Percentiles rank a stretch among this genome's conserved stretches.
Conservation (phyloP, 2,113 vertebrate genomes). For the Sterrhoptilus dennistouni region DNA sequence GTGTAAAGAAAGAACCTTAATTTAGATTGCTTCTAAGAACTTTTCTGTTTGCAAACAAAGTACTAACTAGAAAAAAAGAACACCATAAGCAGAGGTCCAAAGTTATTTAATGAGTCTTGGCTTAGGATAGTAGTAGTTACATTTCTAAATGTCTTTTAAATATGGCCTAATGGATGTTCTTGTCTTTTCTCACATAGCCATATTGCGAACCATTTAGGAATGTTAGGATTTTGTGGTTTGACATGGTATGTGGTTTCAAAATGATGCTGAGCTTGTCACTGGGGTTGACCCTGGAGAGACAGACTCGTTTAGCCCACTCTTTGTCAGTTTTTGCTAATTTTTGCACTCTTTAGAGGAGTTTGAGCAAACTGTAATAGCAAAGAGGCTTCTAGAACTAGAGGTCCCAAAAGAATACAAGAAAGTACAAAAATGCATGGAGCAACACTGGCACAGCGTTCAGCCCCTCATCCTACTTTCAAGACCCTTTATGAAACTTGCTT, state of each 20-base stretch:
- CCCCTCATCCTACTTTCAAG: neutral
- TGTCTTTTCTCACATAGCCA: neutral
- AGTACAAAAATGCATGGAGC: neutral
- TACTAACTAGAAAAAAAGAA: neutral
- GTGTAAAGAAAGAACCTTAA: neutral
- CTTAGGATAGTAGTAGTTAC: neutral
- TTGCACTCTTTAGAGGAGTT: neutral
- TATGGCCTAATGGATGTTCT: no score
- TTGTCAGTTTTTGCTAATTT: neutral
- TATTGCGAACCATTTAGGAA: neutral
- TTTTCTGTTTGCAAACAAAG: neutral
- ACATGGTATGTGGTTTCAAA: neutral
- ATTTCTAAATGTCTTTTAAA: neutral
- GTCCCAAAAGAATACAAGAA: neutral
- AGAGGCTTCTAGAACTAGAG: neutral
- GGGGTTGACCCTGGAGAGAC: neutral
- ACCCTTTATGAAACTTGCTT: neutral
- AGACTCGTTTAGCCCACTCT: neutral
- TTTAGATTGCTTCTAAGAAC: neutral
- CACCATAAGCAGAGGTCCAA: neutral
- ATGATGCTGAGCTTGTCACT: neutral
- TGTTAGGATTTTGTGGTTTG: neutral
- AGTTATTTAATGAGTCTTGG: neutral
- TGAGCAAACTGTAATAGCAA: neutral
- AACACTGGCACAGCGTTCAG: neutral